These are phyloP conservation scores for Lepus europaeus DNA, from an alignment of 2,113 vertebrate species.

Conservation along the genomic window DNA sequence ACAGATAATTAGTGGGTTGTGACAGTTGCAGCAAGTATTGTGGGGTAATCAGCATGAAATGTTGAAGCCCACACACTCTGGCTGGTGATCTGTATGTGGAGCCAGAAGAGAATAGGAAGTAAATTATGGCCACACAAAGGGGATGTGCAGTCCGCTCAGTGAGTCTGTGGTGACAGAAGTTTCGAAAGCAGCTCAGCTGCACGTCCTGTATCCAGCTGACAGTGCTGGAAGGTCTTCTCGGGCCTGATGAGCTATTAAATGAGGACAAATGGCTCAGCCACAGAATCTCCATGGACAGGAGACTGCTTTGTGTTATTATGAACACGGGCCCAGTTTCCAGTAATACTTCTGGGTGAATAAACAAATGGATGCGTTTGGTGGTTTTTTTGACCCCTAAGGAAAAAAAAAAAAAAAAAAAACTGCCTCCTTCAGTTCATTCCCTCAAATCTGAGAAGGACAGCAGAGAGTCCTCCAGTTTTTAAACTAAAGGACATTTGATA, in stretches of 20 bases:
- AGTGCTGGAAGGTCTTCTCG: slow-evolving; percentile 39
- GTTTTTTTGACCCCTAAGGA: neutral
- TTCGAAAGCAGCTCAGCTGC: slow-evolving; percentile 49
- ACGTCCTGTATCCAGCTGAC: slow-evolving; percentile 10
- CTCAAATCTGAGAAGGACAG: slow-evolving; percentile 30
- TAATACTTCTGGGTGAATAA: neutral
- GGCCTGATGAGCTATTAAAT: slow-evolving; percentile 14
- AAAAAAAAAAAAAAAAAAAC: neutral
- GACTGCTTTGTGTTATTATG: neutral
- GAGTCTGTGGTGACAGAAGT: neutral
- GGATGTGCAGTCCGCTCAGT: neutral
- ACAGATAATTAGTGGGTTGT: neutral
- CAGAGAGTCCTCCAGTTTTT: neutral
- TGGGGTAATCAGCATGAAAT: neutral
- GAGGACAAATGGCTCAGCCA: slow-evolving; percentile 43
- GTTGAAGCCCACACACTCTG: neutral
- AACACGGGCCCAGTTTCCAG: neutral
- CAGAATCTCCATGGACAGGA: neutral
- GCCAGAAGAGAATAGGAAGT: slow-evolving; percentile 22
- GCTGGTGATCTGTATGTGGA: neutral
- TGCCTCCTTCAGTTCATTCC: neutral
- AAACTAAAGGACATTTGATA: neutral
- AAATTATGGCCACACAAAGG: neutral
- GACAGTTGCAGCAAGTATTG: neutral
- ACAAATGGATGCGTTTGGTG: neutral